Base-by-base conservation (phyloP, 2,797 vertebrate species). In the Eupleurogrammus muticus region DNA sequence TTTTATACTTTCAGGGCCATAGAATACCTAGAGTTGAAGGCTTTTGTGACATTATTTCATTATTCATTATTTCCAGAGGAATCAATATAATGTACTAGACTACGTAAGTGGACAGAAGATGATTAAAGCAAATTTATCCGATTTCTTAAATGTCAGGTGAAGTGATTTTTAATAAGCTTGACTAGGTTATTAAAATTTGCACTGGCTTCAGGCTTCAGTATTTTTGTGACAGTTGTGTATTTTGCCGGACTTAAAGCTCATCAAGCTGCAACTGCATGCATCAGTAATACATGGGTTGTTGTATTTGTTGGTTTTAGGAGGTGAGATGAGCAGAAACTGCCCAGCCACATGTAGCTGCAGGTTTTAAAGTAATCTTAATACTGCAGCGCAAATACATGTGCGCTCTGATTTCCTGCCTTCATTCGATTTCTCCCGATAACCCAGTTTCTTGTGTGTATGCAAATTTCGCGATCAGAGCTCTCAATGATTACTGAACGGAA, bases 401-500 rank as follows among this genome's bases (percentile, higher is more conserved):
- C 55, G 17, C 53, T 57, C 8, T 2, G 3, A 73, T 70, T 77
- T 79, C 79, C 70, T 77, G 63, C 53, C 3, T 46, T 14, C 44
- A 53, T 17, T 11, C 5, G 55, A 63, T 20, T 1, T 24, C 51
- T 53, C 68, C 17, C 35, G 21, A 13, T 36, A 40, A 24, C 36
- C 38, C 4, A 13, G 0, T 59, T 64, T 52, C 40, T 53, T 0
- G 1, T 28, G 12, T 51, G 48, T 67, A 40, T 51, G 34, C 38
- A 13, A 51, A 48, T 34, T 65, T 19, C 36, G 44, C 34, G 65
- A 65, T 48, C 16, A 28, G 48, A 75, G 42, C 70, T 35, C n/a
- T 56, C 11, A 1, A 0, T 69, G 49, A 58, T 70, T 57, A 32
- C 53, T 47, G 51, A 82, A 57, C 36, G 77, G 80, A 87, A 70